phyloP scores from a whole-genome alignment of 2,888 invertebrate genomes.

The Philonicus albiceps region DNA sequence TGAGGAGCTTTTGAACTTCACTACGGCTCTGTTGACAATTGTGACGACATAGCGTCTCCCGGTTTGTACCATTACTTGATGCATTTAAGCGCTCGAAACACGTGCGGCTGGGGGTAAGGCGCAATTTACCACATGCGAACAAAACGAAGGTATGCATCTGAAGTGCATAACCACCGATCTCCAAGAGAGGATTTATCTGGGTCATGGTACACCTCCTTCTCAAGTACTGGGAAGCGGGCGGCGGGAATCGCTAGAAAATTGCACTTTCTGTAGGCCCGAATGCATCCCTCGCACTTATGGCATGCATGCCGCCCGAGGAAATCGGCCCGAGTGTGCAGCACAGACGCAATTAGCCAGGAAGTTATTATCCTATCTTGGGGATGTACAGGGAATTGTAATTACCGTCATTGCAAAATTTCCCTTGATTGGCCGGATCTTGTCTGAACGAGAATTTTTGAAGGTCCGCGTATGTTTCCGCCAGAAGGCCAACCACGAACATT shows the following conservation, averaged over 20 bases:
- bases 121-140: neutral
- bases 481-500: slow-evolving; percentile 82
- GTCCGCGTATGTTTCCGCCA: slow-evolving; percentile 91
- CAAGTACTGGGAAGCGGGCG: neutral
- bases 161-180: slow-evolving; percentile 27
- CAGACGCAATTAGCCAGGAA: slow-evolving; percentile 12
- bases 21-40: neutral
- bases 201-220: slow-evolving; percentile 5
- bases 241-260: neutral
- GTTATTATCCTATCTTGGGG: neutral
- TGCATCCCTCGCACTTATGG: neutral
- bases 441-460: slow-evolving; percentile 91
- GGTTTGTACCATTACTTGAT: neutral
- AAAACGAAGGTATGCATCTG: neutral
- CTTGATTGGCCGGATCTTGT: slow-evolving; percentile 86
- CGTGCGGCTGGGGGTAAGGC: neutral
- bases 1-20: slow-evolving; percentile 2
- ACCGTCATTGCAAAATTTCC: slow-evolving; percentile 93
- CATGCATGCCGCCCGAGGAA: neutral
- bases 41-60: neutral
- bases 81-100: neutral
- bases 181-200: slow-evolving; percentile 15
- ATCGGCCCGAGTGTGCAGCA: neutral
- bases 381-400: slow-evolving; percentile 52
- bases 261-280: slow-evolving; percentile 11